These are phyloP conservation scores for Rutpela maculata DNA, from an alignment of 2,888 invertebrate species.

Conservation along the genomic window DNA sequence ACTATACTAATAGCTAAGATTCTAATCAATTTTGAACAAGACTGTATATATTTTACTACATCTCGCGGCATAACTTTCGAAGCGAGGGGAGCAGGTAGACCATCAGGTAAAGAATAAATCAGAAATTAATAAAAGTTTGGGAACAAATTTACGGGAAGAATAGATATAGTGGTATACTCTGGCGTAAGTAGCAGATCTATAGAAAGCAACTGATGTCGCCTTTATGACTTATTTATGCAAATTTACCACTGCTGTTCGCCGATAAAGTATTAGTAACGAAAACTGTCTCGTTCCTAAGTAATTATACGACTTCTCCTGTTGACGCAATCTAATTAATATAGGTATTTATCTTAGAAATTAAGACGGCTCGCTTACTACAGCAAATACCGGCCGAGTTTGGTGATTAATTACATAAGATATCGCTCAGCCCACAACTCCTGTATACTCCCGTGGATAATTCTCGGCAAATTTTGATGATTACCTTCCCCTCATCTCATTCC, in stretches of 20 bases:
- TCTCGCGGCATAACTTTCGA: neutral
- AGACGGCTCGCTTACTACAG: conserved; percentile 72
- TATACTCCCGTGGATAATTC: conserved; percentile 45
- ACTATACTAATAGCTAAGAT: too few relatives aligned
- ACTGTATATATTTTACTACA: neutral
- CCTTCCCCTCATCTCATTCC: conserved; percentile 32
- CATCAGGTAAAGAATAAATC: conserved; percentile 4
- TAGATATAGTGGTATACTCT: neutral
- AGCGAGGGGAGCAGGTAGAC: neutral
- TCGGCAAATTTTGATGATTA: conserved; percentile 43
- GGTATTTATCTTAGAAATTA: conserved; percentile 74
- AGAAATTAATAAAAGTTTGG: conserved; percentile 21
- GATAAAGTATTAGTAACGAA: conserved; percentile 74
- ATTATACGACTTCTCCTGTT: conserved; percentile 73
- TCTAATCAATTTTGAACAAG: neutral
- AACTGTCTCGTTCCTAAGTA: conserved; percentile 72
- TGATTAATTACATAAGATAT: conserved; percentile 73
- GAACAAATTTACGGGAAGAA: neutral
- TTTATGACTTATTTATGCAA: conserved; percentile 71
- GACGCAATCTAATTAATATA: conserved; percentile 74
- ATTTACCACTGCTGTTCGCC: conserved; percentile 69
- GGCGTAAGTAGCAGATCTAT: conserved; percentile 30
- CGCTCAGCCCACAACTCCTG: conserved; percentile 59
- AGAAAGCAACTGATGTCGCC: conserved; percentile 48
- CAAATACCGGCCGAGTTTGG: conserved; percentile 72